Conservation (phyloP, 2,888 invertebrate genomes). For the Tenthredo distinguenda region DNA sequence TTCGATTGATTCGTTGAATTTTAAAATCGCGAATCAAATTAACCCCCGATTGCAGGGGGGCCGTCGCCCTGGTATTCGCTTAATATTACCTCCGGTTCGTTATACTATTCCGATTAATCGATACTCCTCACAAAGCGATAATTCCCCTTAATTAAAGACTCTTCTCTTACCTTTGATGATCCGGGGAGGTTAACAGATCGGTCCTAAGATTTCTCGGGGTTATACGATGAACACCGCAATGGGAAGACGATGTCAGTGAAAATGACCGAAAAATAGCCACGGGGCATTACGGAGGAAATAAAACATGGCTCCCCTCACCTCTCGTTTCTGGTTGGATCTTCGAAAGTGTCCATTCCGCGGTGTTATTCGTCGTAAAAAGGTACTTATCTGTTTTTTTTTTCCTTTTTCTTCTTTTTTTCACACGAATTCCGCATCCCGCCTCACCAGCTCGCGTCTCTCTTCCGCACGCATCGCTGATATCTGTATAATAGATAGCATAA, state of each 20-base stretch:
- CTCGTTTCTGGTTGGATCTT: slow-evolving; percentile 16
- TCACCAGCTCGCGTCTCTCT: not conserved
- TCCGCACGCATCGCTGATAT: not conserved
- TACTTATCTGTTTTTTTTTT: slow-evolving; percentile 18
- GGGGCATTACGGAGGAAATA: slow-evolving; percentile 17
- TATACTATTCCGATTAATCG: not conserved
- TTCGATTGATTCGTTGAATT: slow-evolving; percentile 68
- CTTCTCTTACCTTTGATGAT: slow-evolving; percentile 4
- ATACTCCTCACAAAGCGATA: not conserved
- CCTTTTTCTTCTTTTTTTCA: not conserved
- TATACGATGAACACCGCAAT: not conserved
- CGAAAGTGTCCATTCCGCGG: slow-evolving; percentile 39
- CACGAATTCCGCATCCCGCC: not conserved
- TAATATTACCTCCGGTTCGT: not conserved
- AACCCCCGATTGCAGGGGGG: slow-evolving; percentile 15
- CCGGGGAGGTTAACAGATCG: not conserved
- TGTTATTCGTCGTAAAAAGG: slow-evolving; percentile 46
- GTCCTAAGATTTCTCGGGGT: not conserved
- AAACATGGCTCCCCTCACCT: not conserved
- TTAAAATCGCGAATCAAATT: slow-evolving; percentile 62
- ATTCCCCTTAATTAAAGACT: not conserved
- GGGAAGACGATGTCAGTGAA: not conserved
- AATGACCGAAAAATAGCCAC: slow-evolving; percentile 25
- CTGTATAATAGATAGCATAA: not conserved
- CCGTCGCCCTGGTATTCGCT: not conserved